Percentiles rank a stretch among this genome's conserved stretches.
Conservation (phyloP, 2,113 vertebrate species). For the Carassius carassius region DNA sequence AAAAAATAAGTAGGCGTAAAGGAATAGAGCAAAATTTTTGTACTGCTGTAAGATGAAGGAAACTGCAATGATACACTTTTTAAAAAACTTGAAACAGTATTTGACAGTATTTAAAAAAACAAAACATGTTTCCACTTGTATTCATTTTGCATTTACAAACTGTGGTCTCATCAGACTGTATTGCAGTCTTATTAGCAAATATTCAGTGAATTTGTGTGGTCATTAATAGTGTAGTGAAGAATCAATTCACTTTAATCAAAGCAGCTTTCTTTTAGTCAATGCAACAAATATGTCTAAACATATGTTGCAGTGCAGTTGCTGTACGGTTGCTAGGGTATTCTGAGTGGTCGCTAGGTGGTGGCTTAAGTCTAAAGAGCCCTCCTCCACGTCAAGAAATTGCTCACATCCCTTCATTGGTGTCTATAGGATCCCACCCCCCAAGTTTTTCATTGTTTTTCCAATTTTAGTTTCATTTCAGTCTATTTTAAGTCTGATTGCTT, state of each 20-base stretch:
- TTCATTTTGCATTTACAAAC: not conserved
- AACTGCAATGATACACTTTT: slow-evolving; percentile 52
- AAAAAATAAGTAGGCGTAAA: slow-evolving; percentile 26
- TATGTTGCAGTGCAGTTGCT: no score
- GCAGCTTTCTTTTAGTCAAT: not conserved
- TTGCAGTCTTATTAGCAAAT: not conserved
- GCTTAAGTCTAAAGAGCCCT: not conserved
- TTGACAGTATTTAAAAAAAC: not conserved
- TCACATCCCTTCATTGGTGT: no score
- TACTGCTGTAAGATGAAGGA: slow-evolving; percentile 53
- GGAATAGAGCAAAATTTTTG: slow-evolving; percentile 46
- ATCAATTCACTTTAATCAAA: not conserved
- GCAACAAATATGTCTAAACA: not conserved
- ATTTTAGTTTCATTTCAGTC: not conserved
- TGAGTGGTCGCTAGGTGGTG: not conserved
- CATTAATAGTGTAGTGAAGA: not conserved
- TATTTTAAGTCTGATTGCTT: not conserved
- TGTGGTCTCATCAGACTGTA: not conserved
- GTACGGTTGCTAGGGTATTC: no score
- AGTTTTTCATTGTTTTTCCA: not conserved
- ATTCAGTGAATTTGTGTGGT: no score
- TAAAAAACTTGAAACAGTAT: slow-evolving; percentile 54
- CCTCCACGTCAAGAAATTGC: not conserved
- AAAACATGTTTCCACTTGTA: no score
- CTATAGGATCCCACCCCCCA: not conserved